A percentile compares a stretch with the other conserved stretches of the same genome.
phyloP scores from a whole-genome alignment of 2,113 vertebrate genomes.

The Boleophthalmus pectinirostris region DNA sequence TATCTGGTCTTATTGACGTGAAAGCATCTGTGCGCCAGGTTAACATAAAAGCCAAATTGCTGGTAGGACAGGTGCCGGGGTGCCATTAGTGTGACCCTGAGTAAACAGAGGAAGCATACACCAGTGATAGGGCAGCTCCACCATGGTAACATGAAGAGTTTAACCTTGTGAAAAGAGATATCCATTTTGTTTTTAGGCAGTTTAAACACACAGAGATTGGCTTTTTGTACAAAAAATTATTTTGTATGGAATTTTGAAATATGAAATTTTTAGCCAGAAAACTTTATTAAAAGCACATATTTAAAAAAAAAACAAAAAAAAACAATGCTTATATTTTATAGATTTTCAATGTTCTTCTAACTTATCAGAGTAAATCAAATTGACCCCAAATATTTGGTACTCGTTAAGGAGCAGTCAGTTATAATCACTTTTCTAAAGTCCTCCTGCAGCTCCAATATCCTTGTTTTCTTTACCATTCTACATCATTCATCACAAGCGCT shows the following conservation, averaged over 20 bases:
- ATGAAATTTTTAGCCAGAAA: too few relatives aligned
- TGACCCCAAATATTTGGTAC: background rate
- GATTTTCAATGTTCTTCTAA: too few relatives aligned
- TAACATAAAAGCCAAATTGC: background rate
- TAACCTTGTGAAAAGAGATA: background rate
- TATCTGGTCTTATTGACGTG: background rate
- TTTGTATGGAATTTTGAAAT: too few relatives aligned
- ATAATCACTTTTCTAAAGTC: too few relatives aligned
- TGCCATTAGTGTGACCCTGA: background rate
- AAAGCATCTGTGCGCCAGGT: background rate
- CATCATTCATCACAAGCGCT: background rate
- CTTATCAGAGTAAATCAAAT: too few relatives aligned
- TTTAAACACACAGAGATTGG: too few relatives aligned
- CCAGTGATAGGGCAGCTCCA: background rate
- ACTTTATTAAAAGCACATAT: too few relatives aligned
- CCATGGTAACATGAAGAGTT: background rate
- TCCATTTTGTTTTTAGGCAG: too few relatives aligned
- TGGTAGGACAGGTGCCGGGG: slow-evolving; percentile 1
- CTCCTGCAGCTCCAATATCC: background rate
- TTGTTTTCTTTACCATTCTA: background rate
- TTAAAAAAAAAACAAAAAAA: too few relatives aligned
- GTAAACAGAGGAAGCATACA: background rate
- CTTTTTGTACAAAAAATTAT: too few relatives aligned
- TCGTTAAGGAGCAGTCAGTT: background rate
- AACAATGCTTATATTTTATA: too few relatives aligned